Percentiles rank a stretch among this genome's conserved stretches.
These are phyloP conservation scores for Cordilura impudica DNA, from an alignment of 2,888 invertebrate genomes.

Conservation along the genomic window DNA sequence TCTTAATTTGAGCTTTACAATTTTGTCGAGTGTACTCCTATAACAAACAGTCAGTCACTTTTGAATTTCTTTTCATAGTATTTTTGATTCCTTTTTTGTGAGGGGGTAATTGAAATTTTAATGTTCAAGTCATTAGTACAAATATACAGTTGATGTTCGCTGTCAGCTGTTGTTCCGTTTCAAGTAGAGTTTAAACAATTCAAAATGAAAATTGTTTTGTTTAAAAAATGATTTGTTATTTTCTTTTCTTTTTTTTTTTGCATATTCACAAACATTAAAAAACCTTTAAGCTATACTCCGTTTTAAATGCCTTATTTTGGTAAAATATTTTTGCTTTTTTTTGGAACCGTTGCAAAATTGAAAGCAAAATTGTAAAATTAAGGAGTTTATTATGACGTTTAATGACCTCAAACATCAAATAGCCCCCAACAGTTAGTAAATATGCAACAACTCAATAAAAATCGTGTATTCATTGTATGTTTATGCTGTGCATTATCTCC, in stretches of 20 bases:
- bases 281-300: slow-evolving; percentile 25
- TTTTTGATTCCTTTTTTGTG: background rate
- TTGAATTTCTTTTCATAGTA: background rate
- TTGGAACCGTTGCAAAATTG: slow-evolving; percentile 8
- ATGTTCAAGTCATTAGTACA: slow-evolving; percentile 23
- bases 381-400: slow-evolving; percentile 61
- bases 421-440: slow-evolving; percentile 59
- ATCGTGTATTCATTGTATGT: slow-evolving; percentile 43
- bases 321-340: slow-evolving; percentile 4
- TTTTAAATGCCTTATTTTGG: background rate
- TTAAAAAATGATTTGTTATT: background rate
- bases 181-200: slow-evolving; percentile 26
- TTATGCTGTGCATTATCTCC: background rate
- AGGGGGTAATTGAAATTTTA: background rate
- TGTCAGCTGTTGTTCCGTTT: slow-evolving; percentile 45
- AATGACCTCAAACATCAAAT: slow-evolving; percentile 59
- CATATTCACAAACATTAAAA: slow-evolving; percentile 4
- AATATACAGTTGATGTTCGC: slow-evolving; percentile 19
- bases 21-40: too few species aligned
- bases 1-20: too few species aligned
- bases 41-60: too few species aligned
- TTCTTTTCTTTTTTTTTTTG: background rate
- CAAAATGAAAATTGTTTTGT: slow-evolving; percentile 18
- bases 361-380: slow-evolving; percentile 59
- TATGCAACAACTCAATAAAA: slow-evolving; percentile 60